Evolutionary conservation across 2,888 invertebrate genomes (phyloP).

Genomic region (Amphimallon solstitiale): DNA sequence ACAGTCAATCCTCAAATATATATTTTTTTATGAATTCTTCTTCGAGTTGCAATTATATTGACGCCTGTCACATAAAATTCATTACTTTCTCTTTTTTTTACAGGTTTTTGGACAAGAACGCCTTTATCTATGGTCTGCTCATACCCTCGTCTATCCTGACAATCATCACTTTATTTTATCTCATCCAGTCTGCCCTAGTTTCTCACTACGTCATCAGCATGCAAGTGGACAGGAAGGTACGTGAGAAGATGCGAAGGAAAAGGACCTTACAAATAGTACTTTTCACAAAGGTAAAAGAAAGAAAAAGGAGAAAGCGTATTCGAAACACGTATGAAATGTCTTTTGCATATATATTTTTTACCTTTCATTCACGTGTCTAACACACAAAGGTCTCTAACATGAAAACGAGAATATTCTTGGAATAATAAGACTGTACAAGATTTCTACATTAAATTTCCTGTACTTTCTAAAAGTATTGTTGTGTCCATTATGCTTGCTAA

Average conservation of each 20-base stretch:
- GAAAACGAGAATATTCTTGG: too few species aligned
- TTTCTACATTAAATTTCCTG: too few species aligned
- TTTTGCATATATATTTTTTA: neutral
- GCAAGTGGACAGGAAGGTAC: constrained; percentile 68
- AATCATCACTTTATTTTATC: constrained; percentile 63
- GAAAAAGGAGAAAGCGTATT: too few species aligned
- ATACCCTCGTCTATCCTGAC: constrained; percentile 61
- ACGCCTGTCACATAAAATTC: neutral
- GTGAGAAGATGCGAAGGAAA: constrained; percentile 70
- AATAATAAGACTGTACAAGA: too few species aligned
- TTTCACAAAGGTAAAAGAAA: constrained; percentile 68
- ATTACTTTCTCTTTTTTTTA: constrained; percentile 42
- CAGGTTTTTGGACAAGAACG: constrained; percentile 67
- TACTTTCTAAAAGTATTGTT: too few species aligned
- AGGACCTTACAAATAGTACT: constrained; percentile 69
- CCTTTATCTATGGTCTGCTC: constrained; percentile 67
- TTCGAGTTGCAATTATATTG: neutral
- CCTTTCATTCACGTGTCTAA: neutral
- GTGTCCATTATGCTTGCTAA: too few species aligned
- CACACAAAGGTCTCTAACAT: neutral
- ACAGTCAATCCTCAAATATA: too few species aligned
- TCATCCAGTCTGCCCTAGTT: constrained; percentile 67
- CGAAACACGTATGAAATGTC: neutral
- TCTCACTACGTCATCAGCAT: constrained; percentile 70
- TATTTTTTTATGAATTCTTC: too few species aligned